These are phyloP conservation scores for Episyrphus balteatus DNA, from an alignment of 1,140 invertebrate species.

Conservation along the genomic window DNA sequence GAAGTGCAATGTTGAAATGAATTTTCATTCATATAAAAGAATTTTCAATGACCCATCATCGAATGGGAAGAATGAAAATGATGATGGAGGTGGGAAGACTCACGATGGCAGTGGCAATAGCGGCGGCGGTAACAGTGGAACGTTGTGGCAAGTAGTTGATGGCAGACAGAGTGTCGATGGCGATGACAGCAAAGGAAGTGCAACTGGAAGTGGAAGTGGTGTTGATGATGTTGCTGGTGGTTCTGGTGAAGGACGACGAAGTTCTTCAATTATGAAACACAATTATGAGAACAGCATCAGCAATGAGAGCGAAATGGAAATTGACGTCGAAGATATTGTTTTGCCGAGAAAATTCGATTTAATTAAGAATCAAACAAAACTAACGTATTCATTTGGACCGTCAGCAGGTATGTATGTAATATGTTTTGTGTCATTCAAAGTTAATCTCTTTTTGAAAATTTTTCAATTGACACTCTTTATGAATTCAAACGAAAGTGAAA, in stretches of 20 bases:
- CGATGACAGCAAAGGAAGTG: not conserved
- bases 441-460: not conserved
- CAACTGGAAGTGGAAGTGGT: not conserved
- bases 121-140: no score
- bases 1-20: conserved; percentile 24
- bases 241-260: no score
- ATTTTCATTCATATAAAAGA: conserved; percentile 19
- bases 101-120: no score
- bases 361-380: conserved; percentile 19
- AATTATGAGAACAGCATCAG: no score
- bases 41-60: conserved; percentile 7
- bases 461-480: conserved; percentile 1
- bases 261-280: no score
- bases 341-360: conserved; percentile 28
- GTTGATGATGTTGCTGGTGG: not conserved
- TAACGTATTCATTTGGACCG: conserved; percentile 20
- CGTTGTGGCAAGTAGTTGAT: not conserved
- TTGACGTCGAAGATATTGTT: conserved; percentile 21
- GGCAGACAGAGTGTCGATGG: not conserved
- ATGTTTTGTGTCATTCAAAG: not conserved
- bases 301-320: conserved; percentile 10
- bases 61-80: conserved; percentile 13
- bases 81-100: conserved; percentile 1
- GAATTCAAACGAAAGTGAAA: not conserved
- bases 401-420: conserved; percentile 22